Base-by-base conservation (phyloP, 1,140 invertebrate species). In the Bombus confusus region DNA sequence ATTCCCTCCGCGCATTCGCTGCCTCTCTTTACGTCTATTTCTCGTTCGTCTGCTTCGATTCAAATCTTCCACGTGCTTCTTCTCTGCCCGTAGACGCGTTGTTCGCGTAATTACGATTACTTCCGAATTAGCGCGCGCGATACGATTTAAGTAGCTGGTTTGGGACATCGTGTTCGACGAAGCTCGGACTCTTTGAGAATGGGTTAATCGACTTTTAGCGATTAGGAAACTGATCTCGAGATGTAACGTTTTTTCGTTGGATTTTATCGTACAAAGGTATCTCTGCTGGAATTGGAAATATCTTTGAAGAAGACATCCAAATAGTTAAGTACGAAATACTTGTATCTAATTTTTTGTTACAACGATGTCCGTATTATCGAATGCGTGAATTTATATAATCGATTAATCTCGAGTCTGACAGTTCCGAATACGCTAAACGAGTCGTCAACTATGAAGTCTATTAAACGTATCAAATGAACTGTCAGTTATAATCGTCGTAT, bases 131-230 rank as follows among this genome's bases (percentile, higher is more conserved):
- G 22, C 8, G 15, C 18, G 22, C 34, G 3, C 22, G 22, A 39
- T 13, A n/a, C 28, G 1, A n/a, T 12, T 28, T 52, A 52, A 2
- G 22, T 22, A 22, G 3, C 10, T 59, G 10, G 9, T 59, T 59
- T 59, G 28, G 6, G 6, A 28, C 10, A 18, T 22, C 18, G 18
- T 8, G 47, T 52, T 22, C 22, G 5, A 52, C 18, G 6, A 52
- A 52, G 6, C 47, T 22, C 47, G 47, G 0, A 52, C 18, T 52
- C 47, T 8, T 22, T 52, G 47, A 52, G 47, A 52, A 52, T 52
- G 47, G 6, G 1, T 22, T 2, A 0, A 1, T 8, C 5, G 47
- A 52, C 0, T 52, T 52, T 52, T 22, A 52, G 0, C 47, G 18
- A 52, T 52, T 52, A 22, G 22, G 47, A 22, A 5, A 8, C 47